A percentile compares a stretch with the other conserved stretches of the same genome.
phyloP scores from a whole-genome alignment of 2,888 invertebrate genomes.

The Pandemis heparana region DNA sequence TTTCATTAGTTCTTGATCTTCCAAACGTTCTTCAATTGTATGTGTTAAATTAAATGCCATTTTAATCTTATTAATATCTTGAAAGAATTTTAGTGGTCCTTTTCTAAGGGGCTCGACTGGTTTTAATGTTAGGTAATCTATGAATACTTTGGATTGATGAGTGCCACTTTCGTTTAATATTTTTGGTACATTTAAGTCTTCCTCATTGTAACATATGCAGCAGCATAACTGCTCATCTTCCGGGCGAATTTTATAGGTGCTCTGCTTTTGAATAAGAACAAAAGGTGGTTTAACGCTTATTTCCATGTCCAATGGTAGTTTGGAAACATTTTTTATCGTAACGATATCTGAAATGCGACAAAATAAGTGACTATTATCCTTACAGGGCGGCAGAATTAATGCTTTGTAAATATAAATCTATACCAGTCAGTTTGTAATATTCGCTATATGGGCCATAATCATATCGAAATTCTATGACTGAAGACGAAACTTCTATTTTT shows the following conservation, averaged over 20 bases:
- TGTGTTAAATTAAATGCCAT: constrained; percentile 73
- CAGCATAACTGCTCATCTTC: constrained; percentile 70
- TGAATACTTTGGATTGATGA: constrained; percentile 62
- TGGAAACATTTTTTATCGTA: constrained; percentile 83
- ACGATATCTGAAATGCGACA: constrained; percentile 76
- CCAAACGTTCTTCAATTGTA: constrained; percentile 68
- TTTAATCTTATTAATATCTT: constrained; percentile 79
- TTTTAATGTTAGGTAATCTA: constrained; percentile 72
- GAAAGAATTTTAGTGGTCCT: constrained; percentile 71
- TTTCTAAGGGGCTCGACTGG: constrained; percentile 68
- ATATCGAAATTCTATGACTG: constrained; percentile 78
- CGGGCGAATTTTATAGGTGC: constrained; percentile 67
- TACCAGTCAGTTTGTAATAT: constrained; percentile 79
- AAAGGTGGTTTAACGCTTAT: constrained; percentile 82
- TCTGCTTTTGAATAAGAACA: constrained; percentile 70
- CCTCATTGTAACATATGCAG: constrained; percentile 71
- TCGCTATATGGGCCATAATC: constrained; percentile 79
- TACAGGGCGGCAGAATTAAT: background rate
- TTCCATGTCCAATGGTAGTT: constrained; percentile 77
- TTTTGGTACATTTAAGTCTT: constrained; percentile 67
- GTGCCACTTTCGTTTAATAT: constrained; percentile 60
- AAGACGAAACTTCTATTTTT: constrained; percentile 79
- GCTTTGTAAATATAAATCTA: constrained; percentile 38
- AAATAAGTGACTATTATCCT: background rate
- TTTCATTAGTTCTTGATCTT: constrained; percentile 78